Percentiles rank a stretch among this genome's conserved stretches.
phyloP scores from a whole-genome alignment of 2,888 invertebrate genomes.

The Pristionchus mayeri region DNA sequence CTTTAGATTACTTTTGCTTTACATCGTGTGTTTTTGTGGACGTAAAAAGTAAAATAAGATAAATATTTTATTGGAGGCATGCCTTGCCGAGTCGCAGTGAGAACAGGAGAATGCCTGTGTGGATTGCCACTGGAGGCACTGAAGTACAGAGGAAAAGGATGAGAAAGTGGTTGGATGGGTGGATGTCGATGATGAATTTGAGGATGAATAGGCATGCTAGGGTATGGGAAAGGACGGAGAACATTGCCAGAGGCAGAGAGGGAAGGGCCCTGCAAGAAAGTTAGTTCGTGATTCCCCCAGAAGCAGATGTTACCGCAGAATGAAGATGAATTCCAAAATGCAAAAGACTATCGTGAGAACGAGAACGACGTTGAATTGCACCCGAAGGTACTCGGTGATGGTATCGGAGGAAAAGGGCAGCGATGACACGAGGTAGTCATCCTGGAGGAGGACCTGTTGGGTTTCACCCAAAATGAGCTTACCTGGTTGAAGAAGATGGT shows the following conservation, averaged over 20 bases:
- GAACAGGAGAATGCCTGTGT: not conserved
- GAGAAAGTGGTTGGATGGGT: constrained; percentile 67
- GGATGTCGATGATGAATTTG: constrained; percentile 66
- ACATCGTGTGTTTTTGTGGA: constrained; percentile 22
- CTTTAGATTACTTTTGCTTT: constrained; percentile 11
- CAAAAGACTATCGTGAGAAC: constrained; percentile 81
- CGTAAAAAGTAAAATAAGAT: constrained; percentile 17
- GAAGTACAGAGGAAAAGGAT: constrained; percentile 54
- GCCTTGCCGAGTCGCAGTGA: not conserved
- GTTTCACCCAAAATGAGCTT: constrained; percentile 69
- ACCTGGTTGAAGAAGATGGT: constrained; percentile 83
- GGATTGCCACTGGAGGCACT: constrained; percentile 51
- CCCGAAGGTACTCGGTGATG: constrained; percentile 58
- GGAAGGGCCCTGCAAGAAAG: constrained; percentile 52
- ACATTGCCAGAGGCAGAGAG: constrained; percentile 50
- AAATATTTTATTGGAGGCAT: constrained; percentile 29
- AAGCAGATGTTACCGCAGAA: constrained; percentile 42
- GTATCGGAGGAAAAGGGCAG: constrained; percentile 53
- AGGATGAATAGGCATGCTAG: constrained; percentile 60
- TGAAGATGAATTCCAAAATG: constrained; percentile 79
- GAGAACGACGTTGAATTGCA: constrained; percentile 62
- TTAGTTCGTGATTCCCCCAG: not conserved
- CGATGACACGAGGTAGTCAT: constrained; percentile 55
- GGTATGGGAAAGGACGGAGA: constrained; percentile 58
- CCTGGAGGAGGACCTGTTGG: constrained; percentile 52